Evolutionary conservation across 2,888 invertebrate species (phyloP), one percentile per base, ranked within the genome.

Genomic region (Chironomus riparius): DNA sequence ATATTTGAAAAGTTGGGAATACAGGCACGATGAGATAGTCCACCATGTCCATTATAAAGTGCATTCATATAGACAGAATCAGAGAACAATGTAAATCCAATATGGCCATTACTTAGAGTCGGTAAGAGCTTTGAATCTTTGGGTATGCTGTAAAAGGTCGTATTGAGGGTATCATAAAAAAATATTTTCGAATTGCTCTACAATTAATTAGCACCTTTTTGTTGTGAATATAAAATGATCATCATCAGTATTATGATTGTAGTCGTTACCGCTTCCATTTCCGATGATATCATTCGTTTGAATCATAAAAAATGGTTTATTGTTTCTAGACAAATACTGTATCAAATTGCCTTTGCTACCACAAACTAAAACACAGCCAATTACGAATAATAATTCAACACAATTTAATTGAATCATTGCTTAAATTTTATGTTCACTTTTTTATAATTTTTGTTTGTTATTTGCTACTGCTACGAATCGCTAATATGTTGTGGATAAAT

Each of bases 21-120:
- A 48, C 88, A 84, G 0, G 88, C 88, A 6, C 88, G 84, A 75
- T 86, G 87, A 78, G 88, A 88, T 62, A 86, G 83, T 0, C 88
- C 88, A 22, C 21, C 48, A 1, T 81, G 83, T 5, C 88, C 88
- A 80, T 87, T 88, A 81, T 88, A 88, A 0, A 88, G 79, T 0
- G 88, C 88, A 78, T 88, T 88, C 83, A 88, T 86, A 78, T 86
- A 88, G 2, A 88, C 86, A 0, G 88, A 85, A 78, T 88, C 86
- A 47, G 88, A 86, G 80, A 87, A 88, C 18, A 88, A 80, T 21
- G 87, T 87, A 7, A 87, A 86, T 0, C 88, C 88, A 74, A 88
- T 79, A 78, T 88, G 88, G 0, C 89, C 89, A 78, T 88, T 89
- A 1, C 87, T 86, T 3, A 88, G 81, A 0, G 88, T 87, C 4